Percentiles rank a stretch among this genome's conserved stretches.
These are phyloP conservation scores for Coendou prehensilis DNA, from an alignment of 2,797 vertebrate species.

Conservation along the genomic window DNA sequence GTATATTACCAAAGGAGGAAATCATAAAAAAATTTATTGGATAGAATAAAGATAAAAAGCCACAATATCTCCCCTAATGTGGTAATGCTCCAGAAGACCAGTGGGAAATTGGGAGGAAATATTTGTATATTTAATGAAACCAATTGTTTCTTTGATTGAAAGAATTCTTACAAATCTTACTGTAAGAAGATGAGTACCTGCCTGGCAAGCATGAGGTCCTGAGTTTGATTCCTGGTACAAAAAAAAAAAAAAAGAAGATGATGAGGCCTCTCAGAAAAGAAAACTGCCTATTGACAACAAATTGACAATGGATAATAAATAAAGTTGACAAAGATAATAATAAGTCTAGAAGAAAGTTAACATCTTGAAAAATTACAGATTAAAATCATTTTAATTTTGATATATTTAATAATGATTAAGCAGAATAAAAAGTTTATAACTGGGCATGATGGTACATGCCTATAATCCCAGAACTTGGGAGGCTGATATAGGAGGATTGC, in stretches of 20 bases:
- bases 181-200: not conserved
- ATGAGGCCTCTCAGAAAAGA: not conserved
- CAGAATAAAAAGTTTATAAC: not conserved
- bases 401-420: slow-evolving; percentile 14
- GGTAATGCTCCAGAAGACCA: not conserved
- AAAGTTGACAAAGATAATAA: not conserved
- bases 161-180: not conserved
- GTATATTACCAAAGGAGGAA: not conserved
- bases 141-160: not conserved
- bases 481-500: not conserved
- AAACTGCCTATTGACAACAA: not conserved
- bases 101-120: not conserved
- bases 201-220: too few relatives aligned
- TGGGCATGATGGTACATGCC: not conserved
- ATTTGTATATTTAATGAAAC: not conserved
- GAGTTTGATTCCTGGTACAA: too few relatives aligned
- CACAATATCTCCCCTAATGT: not conserved
- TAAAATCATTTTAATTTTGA: not conserved
- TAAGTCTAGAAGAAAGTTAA: not conserved
- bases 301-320: not conserved
- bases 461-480: not conserved
- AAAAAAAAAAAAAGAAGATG: not conserved
- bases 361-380: not conserved
- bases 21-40: not conserved
- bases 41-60: not conserved